Evolutionary conservation across 2,888 invertebrate genomes (phyloP), one percentile per base, ranked within the genome.

Genomic region (Tetranychus piercei): DNA sequence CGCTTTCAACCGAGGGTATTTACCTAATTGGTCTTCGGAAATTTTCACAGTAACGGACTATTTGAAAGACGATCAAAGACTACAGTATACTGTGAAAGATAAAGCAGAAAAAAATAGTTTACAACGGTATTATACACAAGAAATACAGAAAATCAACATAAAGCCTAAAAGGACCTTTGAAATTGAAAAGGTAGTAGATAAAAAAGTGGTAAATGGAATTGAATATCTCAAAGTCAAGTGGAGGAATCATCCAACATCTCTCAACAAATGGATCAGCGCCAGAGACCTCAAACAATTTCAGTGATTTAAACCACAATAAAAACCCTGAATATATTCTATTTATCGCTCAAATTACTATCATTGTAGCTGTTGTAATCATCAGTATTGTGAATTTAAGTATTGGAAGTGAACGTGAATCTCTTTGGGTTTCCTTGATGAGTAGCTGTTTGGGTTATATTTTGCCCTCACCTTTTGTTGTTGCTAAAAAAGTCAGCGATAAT

Each of bases 361-460:
- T 69, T 69, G 20, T 69, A 69, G n/a, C 3, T 69, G 69, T 69
- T n/a, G n/a, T 69, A 0, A 18, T 69, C n/a, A n/a, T 23, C 9
- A 23, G 22, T 22, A n/a, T 69, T 69, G 9, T 22, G 0, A 69
- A 69, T 23, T 23, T 69, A 6, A 69, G 22, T 1, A 69, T 22
- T 18, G 44, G 67, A 2, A 22, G 2, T 7, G 44, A n/a, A 18
- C 20, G 44, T 7, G 11, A n/a, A 18, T 55, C 43, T 22, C 3
- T 74, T 6, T 74, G 74, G 74, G 55, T 70, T 22, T 43, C 69
- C 5, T 6, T 74, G 0, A 43, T 74, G 9, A 45, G 44, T n/a
- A 74, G 74, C 67, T 74, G 69, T 1, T 22, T 74, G 15, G 74
- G 74, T 11, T 69, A 69, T 22, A 70, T 74, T 11, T n/a, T 74